Evolutionary conservation across 2,113 vertebrate genomes (phyloP).

Genomic region (Pelmatolapia mariae): DNA sequence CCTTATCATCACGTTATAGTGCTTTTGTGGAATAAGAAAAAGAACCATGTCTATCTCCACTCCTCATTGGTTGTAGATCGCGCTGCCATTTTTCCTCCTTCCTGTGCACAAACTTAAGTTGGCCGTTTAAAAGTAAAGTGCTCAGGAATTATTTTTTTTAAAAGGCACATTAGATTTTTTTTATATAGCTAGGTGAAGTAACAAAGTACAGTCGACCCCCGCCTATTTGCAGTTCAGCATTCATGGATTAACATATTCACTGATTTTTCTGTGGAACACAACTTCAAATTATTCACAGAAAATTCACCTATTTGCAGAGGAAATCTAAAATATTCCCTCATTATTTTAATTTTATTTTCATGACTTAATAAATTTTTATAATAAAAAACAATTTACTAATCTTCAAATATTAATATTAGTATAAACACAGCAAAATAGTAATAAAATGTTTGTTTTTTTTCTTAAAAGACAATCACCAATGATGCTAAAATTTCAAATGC

Average conservation of each 20-base stretch:
- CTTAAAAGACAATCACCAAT: neutral
- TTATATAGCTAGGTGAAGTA: neutral
- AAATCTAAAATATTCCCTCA: neutral
- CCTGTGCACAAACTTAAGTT: neutral
- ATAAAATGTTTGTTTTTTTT: neutral
- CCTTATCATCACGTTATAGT: neutral
- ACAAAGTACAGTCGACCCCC: rapidly evolving
- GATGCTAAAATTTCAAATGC: neutral
- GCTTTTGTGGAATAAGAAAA: neutral
- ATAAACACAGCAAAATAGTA: neutral
- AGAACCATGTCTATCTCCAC: neutral
- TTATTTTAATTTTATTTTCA: neutral
- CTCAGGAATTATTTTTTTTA: neutral
- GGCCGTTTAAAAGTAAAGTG: neutral
- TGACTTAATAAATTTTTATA: rapidly evolving
- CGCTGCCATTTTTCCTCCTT: neutral
- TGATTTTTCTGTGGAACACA: neutral
- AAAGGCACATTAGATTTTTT: neutral
- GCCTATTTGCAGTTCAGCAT: neutral
- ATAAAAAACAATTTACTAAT: neutral
- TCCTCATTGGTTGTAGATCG: neutral
- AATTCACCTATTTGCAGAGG: rapidly evolving
- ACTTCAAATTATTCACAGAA: neutral
- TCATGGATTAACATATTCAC: neutral
- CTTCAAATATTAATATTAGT: neutral